Evolutionary conservation across 2,797 vertebrate species (phyloP), one percentile per base, ranked within the genome.

Genomic region (Odontamblyopus lacepedii): DNA sequence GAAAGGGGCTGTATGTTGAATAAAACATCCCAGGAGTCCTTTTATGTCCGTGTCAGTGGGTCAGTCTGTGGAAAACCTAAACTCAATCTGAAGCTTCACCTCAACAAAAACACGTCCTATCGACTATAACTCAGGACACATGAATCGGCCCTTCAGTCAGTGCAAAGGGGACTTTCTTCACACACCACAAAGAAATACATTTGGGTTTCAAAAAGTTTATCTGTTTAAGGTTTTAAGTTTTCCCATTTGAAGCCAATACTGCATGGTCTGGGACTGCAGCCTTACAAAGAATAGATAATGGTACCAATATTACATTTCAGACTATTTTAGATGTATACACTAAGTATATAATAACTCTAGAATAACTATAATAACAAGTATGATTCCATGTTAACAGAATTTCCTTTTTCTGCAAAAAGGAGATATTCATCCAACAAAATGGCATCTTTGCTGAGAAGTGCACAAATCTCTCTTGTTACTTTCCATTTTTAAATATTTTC

Each of bases 1-100:
- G 23, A 53, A 60, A 13, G 38, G 61, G 69, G 74, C 35, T 9
- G 53, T 75, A 72, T 73, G 56, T 77, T 91, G 90, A 88, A 91
- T 85, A 88, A 87, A 87, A 90, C 77, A 91, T 88, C 76, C 72
- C 29, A 57, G 66, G 72, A 85, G 64, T 66, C 74, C 85, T 91
- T 89, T 88, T 76, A 89, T 88, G 84, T 87, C 76, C 50, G 50
- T 82, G 84, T 73, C 81, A 63, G 71, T 74, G 75, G 85, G 78
- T 56, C 67, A 70, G 62, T 73, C 70, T 72, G 72, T 73, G 81
- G 79, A 74, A 84, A 86, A 82, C 79, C 85, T 78, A 86, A 86
- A 85, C 79, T 80, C 82, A 72, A 85, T 83, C 71, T 75, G 67
- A 29, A 29, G 70, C 80, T 81, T 59, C 72, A 32, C 27, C 16